Conservation (phyloP, 2,113 vertebrate species). For the Sylvilagus bachmani region DNA sequence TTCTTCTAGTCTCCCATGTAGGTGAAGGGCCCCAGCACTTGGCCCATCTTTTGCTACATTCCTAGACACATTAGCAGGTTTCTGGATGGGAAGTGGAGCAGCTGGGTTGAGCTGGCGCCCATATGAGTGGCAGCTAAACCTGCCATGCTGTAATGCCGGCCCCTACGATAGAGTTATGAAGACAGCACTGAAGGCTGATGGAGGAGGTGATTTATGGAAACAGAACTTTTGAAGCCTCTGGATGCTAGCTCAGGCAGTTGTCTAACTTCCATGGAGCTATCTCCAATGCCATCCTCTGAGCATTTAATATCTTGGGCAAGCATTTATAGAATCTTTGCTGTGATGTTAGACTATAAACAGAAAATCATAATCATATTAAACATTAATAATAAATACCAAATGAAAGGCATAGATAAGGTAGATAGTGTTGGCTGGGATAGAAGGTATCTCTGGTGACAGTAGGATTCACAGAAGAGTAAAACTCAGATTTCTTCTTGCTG, state of each 20-base stretch:
- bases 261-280: neutral
- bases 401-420: neutral
- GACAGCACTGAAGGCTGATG: neutral
- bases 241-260: neutral
- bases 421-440: neutral
- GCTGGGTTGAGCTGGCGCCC: too few relatives aligned
- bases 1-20: too few relatives aligned
- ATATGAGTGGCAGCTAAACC: too few relatives aligned
- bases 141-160: too few relatives aligned
- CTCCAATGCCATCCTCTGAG: neutral
- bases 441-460: neutral
- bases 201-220: neutral
- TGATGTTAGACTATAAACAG: slow-evolving; percentile 3
- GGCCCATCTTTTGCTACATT: too few relatives aligned
- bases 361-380: slow-evolving; percentile 7
- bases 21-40: too few relatives aligned
- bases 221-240: neutral
- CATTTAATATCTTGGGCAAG: neutral
- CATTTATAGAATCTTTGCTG: slow-evolving; percentile 20
- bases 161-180: neutral
- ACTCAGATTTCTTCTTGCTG: slow-evolving; percentile 4
- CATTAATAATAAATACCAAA: slow-evolving; percentile 12
- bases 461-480: neutral
- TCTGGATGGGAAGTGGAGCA: too few relatives aligned
- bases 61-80: too few relatives aligned